phyloP scores from a whole-genome alignment of 2,797 vertebrate genomes.

The Microchirus variegatus region DNA sequence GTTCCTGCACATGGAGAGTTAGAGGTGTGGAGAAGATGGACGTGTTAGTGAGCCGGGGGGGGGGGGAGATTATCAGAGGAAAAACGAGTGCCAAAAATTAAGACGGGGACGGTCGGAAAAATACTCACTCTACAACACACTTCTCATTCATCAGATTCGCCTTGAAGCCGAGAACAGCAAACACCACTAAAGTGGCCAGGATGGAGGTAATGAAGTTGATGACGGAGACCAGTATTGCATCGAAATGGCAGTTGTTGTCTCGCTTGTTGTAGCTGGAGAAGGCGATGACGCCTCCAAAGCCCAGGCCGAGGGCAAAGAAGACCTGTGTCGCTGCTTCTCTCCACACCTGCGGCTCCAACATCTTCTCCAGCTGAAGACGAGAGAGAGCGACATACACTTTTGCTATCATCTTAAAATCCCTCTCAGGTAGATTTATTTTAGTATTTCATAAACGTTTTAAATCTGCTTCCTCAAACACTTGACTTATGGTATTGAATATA shows the following conservation, averaged over 20 bases:
- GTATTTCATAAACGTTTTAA: background rate
- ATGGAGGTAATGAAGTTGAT: conserved; percentile 98
- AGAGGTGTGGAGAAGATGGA: conserved; percentile 9
- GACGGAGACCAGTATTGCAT: conserved; percentile 91
- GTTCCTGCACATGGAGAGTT: conserved; percentile 78
- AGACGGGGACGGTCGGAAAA: background rate
- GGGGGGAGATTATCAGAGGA: background rate
- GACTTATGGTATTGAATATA: too few relatives aligned
- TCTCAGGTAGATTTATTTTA: background rate
- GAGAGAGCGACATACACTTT: background rate
- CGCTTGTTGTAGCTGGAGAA: conserved; percentile 99
- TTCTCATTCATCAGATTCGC: conserved; percentile 99
- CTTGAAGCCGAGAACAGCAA: conserved; percentile 97
- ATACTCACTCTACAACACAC: conserved; percentile 95
- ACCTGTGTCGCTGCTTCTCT: conserved; percentile 97
- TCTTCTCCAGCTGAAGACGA: conserved; percentile 90
- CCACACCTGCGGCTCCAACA: conserved; percentile 98
- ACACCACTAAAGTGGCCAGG: conserved; percentile 95
- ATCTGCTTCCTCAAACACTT: background rate
- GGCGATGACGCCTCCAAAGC: conserved; percentile 96
- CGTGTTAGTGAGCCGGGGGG: background rate
- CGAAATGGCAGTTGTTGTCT: conserved; percentile 99
- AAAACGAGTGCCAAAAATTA: accelerated
- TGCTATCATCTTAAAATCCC: background rate
- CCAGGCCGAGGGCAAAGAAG: conserved; percentile 94